phyloP scores from a whole-genome alignment of 2,888 invertebrate genomes.

The Cylindroiulus punctatus region DNA sequence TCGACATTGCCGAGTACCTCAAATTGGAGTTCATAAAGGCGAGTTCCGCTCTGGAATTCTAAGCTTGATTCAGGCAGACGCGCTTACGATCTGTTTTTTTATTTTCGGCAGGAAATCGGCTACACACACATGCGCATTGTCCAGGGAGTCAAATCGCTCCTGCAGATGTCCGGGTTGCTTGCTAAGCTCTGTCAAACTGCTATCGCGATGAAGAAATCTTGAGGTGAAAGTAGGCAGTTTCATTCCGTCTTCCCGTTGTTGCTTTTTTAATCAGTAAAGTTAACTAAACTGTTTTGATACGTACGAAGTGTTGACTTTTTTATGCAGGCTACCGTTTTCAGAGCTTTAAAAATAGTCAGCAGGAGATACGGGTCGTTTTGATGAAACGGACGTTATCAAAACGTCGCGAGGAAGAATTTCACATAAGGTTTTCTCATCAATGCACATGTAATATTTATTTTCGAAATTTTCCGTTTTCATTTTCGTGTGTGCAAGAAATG shows the following conservation, averaged over 20 bases:
- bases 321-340: too few relatives aligned
- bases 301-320: too few relatives aligned
- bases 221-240: not conserved
- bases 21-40: conserved; percentile 86
- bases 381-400: too few relatives aligned
- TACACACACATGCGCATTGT: conserved; percentile 88
- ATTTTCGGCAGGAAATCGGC: conserved; percentile 80
- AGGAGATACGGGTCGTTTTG: too few relatives aligned
- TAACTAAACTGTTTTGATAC: not conserved
- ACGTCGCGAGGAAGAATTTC: too few relatives aligned
- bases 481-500: too few relatives aligned
- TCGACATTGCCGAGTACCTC: conserved; percentile 81
- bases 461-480: too few relatives aligned
- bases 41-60: conserved; percentile 58
- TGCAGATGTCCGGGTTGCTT: conserved; percentile 91
- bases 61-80: not conserved
- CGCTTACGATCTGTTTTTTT: not conserved
- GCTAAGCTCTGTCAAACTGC: conserved; percentile 76
- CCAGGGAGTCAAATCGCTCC: conserved; percentile 84
- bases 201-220: not conserved
- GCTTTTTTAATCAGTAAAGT: not conserved
- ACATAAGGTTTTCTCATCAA: too few relatives aligned
- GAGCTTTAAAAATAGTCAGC: too few relatives aligned
- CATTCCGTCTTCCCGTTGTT: too few relatives aligned
- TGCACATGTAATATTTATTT: too few relatives aligned